Conservation (phyloP, 2,113 vertebrate genomes). For the Benthochromis sp. region DNA sequence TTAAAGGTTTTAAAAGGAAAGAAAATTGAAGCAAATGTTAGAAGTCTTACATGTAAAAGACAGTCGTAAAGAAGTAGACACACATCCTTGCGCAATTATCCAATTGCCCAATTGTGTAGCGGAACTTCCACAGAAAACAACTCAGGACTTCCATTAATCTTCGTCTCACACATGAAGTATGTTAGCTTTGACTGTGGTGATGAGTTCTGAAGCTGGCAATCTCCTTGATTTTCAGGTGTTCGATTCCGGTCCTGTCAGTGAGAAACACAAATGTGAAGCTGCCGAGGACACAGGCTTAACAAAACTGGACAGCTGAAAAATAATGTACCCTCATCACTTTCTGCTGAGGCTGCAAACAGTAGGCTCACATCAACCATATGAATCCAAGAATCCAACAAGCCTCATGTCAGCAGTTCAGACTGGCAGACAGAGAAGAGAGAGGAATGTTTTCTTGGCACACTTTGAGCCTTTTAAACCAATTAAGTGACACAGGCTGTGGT, state of each 20-base stretch:
- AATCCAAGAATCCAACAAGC: neutral
- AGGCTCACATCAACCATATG: neutral
- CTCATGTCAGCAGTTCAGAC: neutral
- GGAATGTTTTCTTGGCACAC: neutral
- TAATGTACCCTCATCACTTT: neutral
- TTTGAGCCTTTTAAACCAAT: neutral
- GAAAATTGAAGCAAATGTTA: neutral
- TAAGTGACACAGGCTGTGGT: neutral
- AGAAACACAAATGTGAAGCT: neutral
- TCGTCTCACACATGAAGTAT: neutral
- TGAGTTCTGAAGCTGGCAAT: neutral
- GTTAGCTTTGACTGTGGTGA: neutral
- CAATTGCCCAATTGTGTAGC: neutral
- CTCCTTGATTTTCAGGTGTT: neutral
- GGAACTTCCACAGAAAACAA: neutral
- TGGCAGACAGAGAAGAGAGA: neutral
- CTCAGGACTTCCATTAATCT: neutral
- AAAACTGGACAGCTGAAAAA: neutral
- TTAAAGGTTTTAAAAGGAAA: neutral
- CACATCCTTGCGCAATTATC: neutral
- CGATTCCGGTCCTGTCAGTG: neutral
- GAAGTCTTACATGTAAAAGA: neutral
- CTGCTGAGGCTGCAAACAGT: neutral
- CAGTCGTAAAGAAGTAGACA: neutral
- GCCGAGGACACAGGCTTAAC: neutral